Percentiles rank a stretch among this genome's conserved stretches.
These are phyloP conservation scores for Gila orcuttii DNA, from an alignment of 2,113 vertebrate genomes.

Conservation along the genomic window DNA sequence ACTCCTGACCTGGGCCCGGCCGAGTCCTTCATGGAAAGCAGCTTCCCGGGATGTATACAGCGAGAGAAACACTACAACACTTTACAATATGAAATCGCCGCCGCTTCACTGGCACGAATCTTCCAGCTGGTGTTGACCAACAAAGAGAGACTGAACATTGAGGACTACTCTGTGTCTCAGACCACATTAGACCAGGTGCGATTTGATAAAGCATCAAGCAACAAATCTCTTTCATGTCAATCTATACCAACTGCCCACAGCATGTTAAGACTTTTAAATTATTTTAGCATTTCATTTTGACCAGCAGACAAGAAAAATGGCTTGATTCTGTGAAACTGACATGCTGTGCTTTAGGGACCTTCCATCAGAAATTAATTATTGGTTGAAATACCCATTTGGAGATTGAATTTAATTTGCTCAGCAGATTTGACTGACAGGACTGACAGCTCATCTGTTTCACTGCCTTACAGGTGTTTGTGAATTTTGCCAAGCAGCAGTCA, in stretches of 20 bases:
- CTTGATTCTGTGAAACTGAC: background rate
- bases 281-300: background rate
- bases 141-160: constrained; percentile 89
- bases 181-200: constrained; percentile 94
- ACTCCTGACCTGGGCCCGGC: constrained; percentile 83
- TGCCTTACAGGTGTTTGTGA: constrained; percentile 84
- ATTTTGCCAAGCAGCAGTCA: constrained; percentile 93
- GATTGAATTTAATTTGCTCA: background rate
- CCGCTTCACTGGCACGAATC: constrained; percentile 90
- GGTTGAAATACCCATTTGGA: background rate
- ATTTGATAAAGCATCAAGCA: background rate
- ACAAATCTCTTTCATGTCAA: background rate
- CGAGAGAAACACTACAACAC: constrained; percentile 94
- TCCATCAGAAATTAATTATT: background rate
- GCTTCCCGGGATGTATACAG: constrained; percentile 88
- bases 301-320: background rate
- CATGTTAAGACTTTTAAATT: constrained; percentile 2
- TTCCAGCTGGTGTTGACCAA: constrained; percentile 93
- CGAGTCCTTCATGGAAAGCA: constrained; percentile 86
- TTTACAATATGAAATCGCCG: constrained; percentile 90
- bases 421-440: background rate
- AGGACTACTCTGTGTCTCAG: constrained; percentile 95
- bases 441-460: background rate
- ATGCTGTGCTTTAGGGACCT: background rate
- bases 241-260: background rate